A percentile compares a stretch with the other conserved stretches of the same genome.
Conservation (phyloP, 2,888 invertebrate species). For the Troides helena region DNA sequence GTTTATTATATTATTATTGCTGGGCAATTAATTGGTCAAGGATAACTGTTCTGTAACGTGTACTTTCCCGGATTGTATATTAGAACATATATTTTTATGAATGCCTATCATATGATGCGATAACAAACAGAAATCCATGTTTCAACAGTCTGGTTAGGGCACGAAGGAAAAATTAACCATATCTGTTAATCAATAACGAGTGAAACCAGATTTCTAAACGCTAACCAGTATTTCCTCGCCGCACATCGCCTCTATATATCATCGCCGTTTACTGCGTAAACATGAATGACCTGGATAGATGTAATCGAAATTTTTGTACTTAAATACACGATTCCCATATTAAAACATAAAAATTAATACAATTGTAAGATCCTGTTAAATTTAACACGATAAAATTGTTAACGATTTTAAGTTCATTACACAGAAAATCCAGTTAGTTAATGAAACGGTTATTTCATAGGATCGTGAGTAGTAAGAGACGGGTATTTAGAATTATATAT, state of each 20-base stretch:
- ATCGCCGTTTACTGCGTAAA: slow-evolving; percentile 19
- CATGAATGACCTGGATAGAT: neutral
- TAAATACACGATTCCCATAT: neutral
- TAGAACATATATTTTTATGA: no score
- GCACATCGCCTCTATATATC: slow-evolving; percentile 44
- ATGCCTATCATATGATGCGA: no score
- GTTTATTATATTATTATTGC: no score
- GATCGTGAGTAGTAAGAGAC: no score
- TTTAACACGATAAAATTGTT: neutral
- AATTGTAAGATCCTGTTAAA: no score
- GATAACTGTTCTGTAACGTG: no score
- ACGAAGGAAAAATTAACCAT: neutral
- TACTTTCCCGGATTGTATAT: no score
- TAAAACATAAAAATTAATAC: no score
- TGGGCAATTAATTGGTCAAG: no score
- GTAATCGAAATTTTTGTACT: neutral
- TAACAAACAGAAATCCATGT: no score
- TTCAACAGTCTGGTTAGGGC: no score
- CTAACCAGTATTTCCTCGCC: slow-evolving; percentile 48
- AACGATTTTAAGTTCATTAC: neutral
- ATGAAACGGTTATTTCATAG: neutral
- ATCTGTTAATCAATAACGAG: slow-evolving; percentile 35
- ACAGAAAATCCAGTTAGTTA: neutral
- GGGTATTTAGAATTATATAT: neutral
- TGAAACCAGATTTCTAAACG: slow-evolving; percentile 54